A percentile compares a stretch with the other conserved stretches of the same genome.
Evolutionary conservation across 2,888 invertebrate species (phyloP).

Genomic region (Venusia cambrica): DNA sequence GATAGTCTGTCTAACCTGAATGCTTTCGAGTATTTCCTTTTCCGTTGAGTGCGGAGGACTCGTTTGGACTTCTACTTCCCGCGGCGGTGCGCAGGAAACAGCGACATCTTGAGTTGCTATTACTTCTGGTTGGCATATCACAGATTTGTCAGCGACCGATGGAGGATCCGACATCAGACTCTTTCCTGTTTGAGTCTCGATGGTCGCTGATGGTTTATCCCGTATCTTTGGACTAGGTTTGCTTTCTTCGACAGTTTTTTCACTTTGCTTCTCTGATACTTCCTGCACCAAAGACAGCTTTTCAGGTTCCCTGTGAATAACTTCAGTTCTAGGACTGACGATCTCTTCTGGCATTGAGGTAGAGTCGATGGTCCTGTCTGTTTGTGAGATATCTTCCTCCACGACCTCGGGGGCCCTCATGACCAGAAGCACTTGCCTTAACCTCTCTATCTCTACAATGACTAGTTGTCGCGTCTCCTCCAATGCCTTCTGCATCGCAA

Average conservation of each 20-base stretch:
- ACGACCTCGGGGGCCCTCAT: slow-evolving; percentile 56
- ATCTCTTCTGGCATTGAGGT: slow-evolving; percentile 87
- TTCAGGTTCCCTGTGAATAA: slow-evolving; percentile 35
- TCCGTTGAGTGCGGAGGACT: slow-evolving; percentile 73
- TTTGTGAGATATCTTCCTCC: slow-evolving; percentile 76
- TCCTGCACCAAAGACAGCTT: slow-evolving; percentile 29
- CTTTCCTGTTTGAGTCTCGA: slow-evolving; percentile 86
- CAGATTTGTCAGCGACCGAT: slow-evolving; percentile 65
- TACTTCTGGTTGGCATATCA: slow-evolving; percentile 59
- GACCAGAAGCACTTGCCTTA: slow-evolving; percentile 70
- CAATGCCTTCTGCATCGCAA: slow-evolving; percentile 78
- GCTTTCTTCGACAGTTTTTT: slow-evolving; percentile 44
- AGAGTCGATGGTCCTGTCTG: slow-evolving; percentile 84
- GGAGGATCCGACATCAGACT: slow-evolving; percentile 75
- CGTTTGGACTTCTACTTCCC: slow-evolving; percentile 83
- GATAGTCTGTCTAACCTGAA: slow-evolving; percentile 83
- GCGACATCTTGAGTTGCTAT: slow-evolving; percentile 72
- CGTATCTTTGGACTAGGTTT: slow-evolving; percentile 41
- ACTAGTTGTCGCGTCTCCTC: slow-evolving; percentile 83
- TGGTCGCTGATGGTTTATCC: slow-evolving; percentile 49
- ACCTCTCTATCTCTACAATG: slow-evolving; percentile 79
- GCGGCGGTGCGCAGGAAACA: slow-evolving; percentile 74
- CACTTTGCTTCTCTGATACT: slow-evolving; percentile 39
- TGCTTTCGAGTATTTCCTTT: slow-evolving; percentile 80
- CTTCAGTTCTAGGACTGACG: slow-evolving; percentile 55